Base-by-base conservation (phyloP, 2,888 invertebrate genomes). In the Napeogenes sylphis region DNA sequence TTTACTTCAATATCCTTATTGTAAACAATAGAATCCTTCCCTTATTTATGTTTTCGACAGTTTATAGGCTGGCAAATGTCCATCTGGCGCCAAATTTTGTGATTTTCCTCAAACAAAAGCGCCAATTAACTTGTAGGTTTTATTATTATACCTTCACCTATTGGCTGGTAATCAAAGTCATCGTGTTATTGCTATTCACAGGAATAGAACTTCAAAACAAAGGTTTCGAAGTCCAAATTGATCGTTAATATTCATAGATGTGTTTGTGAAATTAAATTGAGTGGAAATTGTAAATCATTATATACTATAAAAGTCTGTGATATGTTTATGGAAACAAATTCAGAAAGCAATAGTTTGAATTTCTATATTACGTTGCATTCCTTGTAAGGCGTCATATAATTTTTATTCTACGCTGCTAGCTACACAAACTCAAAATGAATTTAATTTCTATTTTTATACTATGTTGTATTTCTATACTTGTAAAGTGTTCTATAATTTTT, bases 61-160 rank as follows among this genome's bases (percentile, higher is more conserved):
- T 30, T 5, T 21, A 51, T 51, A 6, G 73, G 57, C 78, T 87
- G 89, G 89, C 88, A 77, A 0, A 13, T 55, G 64, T 80, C 87
- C 89, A 88, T 80, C 77, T 85, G 85, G 83, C 84, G 82, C 76
- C 75, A 73, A 55, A 63, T 65, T 63, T 63, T 67, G 82, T 82
- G 79, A 84, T 86, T 87, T 87, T 88, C 88, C 87, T 78, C 80
- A 80, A 80, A 78, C 75, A 71, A 70, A 68, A 62, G 57, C 21
- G 21, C 51, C 21, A 30, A 51, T 51, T 51, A 51, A 51, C 51
- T 51, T 21, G 51, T 51, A 30, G 51, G n/a, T 51, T 51, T 51
- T 30, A 51, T 51, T 8, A 12, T 51, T n/a, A 30, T 56, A 30
- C 56, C 72, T 70, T 42, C 10, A 12, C 2, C 42, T 42, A 42